Evolutionary conservation across 2,113 vertebrate genomes (phyloP).

Genomic region (Dasyornis broadbenti): DNA sequence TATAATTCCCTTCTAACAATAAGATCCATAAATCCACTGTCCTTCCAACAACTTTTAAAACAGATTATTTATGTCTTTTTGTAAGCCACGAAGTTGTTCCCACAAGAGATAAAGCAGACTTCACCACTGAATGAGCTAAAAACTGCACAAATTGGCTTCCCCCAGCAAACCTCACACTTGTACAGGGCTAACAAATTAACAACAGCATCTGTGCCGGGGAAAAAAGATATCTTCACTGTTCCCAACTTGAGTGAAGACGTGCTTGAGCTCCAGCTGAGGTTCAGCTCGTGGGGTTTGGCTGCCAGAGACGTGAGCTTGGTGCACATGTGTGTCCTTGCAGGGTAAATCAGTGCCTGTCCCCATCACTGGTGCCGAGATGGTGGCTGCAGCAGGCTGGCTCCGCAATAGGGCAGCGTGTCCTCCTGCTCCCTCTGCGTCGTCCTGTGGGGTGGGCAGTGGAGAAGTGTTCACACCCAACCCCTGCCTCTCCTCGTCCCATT

Average conservation of each 20-base stretch:
- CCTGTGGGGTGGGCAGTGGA: background rate
- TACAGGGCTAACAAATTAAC: background rate
- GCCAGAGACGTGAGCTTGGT: rapidly evolving
- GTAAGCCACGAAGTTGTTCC: background rate
- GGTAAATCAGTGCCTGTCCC: background rate
- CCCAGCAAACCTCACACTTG: background rate
- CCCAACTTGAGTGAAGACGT: background rate
- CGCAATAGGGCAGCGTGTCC: rapidly evolving
- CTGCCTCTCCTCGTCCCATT: background rate
- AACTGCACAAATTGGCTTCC: background rate
- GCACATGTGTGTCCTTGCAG: rapidly evolving
- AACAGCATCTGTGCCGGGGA: background rate
- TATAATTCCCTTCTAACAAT: background rate
- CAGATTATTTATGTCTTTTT: background rate
- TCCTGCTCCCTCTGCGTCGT: background rate
- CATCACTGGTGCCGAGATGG: rapidly evolving
- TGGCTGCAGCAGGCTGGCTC: background rate
- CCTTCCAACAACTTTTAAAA: conserved; percentile 7
- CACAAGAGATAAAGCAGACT: conserved; percentile 12
- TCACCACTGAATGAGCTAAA: background rate
- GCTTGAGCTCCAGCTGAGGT: background rate
- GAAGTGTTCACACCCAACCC: background rate
- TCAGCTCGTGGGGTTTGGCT: background rate
- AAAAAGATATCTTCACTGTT: background rate
- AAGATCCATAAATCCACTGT: background rate